phyloP scores from a whole-genome alignment of 2,888 invertebrate species.

The Ornithoptera alexandrae region DNA sequence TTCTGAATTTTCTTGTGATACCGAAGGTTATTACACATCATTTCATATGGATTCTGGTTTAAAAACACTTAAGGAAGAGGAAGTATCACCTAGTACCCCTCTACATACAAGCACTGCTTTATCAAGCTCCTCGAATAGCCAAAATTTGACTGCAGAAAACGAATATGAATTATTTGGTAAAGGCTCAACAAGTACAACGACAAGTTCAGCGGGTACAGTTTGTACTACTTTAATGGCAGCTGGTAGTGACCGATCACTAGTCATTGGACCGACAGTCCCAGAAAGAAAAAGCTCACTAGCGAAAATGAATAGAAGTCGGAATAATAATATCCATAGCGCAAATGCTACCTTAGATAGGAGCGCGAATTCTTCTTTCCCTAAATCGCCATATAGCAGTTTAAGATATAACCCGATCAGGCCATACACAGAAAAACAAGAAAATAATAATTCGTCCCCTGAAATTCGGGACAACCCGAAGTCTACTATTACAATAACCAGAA shows the following conservation, averaged over 20 bases:
- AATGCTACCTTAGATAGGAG: constrained; percentile 80
- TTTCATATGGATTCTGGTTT: constrained; percentile 98
- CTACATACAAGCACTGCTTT: constrained; percentile 85
- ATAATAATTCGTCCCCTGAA: constrained; percentile 65
- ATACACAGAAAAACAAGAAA: constrained; percentile 58
- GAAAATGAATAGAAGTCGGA: constrained; percentile 79
- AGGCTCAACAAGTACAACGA: constrained; percentile 94
- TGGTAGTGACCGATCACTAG: constrained; percentile 81
- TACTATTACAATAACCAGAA: constrained; percentile 66
- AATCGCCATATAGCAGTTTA: constrained; percentile 66
- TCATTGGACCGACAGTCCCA: constrained; percentile 87
- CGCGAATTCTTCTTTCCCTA: constrained; percentile 62
- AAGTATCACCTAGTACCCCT: constrained; percentile 83
- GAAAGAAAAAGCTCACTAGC: constrained; percentile 89
- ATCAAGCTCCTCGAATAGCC: constrained; percentile 85
- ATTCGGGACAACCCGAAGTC: constrained; percentile 55
- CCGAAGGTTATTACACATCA: constrained; percentile 98
- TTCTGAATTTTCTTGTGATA: constrained; percentile 96
- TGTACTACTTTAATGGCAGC: constrained; percentile 89
- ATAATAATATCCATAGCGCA: constrained; percentile 68
- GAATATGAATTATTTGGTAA: constrained; percentile 95
- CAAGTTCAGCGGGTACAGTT: constrained; percentile 94
- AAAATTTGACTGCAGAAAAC: constrained; percentile 88
- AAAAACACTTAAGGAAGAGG: constrained; percentile 88
- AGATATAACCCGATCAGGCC: constrained; percentile 61